phyloP scores from a whole-genome alignment of 2,797 vertebrate species.

The Geotrypetes seraphini region DNA sequence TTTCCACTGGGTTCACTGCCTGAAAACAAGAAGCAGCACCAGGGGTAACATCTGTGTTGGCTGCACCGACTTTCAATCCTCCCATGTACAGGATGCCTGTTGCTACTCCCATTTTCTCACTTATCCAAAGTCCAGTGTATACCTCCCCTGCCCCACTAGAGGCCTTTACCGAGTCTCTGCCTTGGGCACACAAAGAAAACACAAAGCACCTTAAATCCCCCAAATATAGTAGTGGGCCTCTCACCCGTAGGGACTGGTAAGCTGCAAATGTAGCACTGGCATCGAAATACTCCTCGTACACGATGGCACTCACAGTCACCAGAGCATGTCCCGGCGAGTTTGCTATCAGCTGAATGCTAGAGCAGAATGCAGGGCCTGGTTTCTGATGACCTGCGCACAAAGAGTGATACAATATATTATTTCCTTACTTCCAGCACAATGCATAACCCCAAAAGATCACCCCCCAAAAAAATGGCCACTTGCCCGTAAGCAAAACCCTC shows the following conservation, averaged over 20 bases:
- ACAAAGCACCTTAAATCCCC: too few relatives aligned
- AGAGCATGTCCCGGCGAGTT: slow-evolving; percentile 25
- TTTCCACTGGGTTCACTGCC: slow-evolving; percentile 37
- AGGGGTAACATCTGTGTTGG: neutral
- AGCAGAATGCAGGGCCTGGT: slow-evolving; percentile 22
- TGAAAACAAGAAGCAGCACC: neutral
- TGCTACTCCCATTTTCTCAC: too few relatives aligned
- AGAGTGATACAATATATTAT: neutral
- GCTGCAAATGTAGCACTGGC: slow-evolving; percentile 53
- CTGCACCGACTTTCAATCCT: neutral
- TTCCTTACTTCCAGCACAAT: too few relatives aligned
- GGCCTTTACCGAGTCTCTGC: too few relatives aligned
- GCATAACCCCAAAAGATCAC: too few relatives aligned
- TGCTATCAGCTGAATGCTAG: slow-evolving; percentile 33
- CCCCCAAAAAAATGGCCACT: too few relatives aligned
- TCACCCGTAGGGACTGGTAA: slow-evolving; percentile 51
- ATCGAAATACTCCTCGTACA: slow-evolving; percentile 33
- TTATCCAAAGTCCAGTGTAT: too few relatives aligned
- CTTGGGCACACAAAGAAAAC: too few relatives aligned
- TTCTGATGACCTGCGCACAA: slow-evolving; percentile 22
- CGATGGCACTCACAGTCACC: slow-evolving; percentile 36
- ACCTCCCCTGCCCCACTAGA: too few relatives aligned
- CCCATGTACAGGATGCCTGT: too few relatives aligned
- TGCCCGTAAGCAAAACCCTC: too few relatives aligned
- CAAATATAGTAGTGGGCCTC: neutral